These are phyloP conservation scores for Rhogogaster chlorosoma DNA, from an alignment of 2,888 invertebrate genomes.

Conservation along the genomic window DNA sequence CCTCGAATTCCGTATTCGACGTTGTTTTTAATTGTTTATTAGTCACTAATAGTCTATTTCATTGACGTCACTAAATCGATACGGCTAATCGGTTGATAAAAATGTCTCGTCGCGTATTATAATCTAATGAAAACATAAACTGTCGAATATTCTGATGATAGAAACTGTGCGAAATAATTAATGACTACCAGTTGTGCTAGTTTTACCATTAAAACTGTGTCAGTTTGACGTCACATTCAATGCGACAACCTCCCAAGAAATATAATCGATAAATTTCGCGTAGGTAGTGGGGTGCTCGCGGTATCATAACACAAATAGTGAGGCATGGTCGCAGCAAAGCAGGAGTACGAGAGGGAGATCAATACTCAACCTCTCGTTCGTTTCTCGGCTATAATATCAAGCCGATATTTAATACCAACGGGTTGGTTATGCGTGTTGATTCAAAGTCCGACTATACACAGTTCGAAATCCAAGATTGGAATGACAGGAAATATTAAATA, in stretches of 20 bases:
- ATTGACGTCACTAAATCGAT: slow-evolving; percentile 10
- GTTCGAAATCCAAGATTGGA: not conserved
- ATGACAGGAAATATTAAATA: not conserved
- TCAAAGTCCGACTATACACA: not conserved
- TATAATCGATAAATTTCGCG: slow-evolving; percentile 42
- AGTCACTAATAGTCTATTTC: not conserved
- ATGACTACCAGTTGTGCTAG: not conserved
- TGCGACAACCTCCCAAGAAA: not conserved
- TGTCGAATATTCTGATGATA: not conserved
- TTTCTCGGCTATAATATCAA: not conserved
- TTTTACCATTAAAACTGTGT: not conserved
- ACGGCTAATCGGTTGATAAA: not conserved
- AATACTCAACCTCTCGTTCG: slow-evolving; percentile 30
- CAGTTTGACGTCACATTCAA: not conserved
- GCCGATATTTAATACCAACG: not conserved
- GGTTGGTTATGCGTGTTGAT: not conserved
- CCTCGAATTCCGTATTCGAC: not conserved
- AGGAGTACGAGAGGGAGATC: not conserved
- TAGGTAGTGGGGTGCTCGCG: not conserved
- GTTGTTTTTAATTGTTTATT: not conserved
- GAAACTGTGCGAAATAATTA: not conserved
- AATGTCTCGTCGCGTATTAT: not conserved
- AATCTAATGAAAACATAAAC: not conserved
- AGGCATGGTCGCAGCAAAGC: slow-evolving; percentile 27
- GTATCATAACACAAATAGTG: slow-evolving; percentile 45